These are phyloP conservation scores for Catajapyx aquilonaris DNA, from an alignment of 1,140 invertebrate genomes.

Conservation along the genomic window DNA sequence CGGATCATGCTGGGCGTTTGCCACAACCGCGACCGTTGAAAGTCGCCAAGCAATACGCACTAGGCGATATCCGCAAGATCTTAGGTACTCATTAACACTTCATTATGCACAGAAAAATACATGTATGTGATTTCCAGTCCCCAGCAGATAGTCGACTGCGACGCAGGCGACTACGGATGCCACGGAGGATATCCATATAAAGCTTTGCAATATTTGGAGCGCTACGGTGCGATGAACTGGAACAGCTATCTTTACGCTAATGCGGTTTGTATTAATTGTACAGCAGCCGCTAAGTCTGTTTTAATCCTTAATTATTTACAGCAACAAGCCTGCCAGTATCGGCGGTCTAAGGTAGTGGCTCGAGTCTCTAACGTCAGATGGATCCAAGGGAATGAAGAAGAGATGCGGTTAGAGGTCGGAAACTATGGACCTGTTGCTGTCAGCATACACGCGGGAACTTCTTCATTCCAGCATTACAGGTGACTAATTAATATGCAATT, in stretches of 20 bases:
- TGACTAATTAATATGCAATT: too few species aligned
- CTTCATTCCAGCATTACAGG: conserved; percentile 63
- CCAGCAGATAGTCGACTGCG: conserved; percentile 95
- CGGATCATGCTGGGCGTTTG: conserved; percentile 90
- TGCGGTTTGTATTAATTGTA: conserved; percentile 72
- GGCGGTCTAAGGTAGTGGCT: too few species aligned
- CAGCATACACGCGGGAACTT: conserved; percentile 76
- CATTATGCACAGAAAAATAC: too few species aligned
- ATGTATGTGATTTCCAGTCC: too few species aligned
- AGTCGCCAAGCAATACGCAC: conserved; percentile 80
- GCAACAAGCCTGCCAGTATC: too few species aligned
- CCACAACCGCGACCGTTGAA: conserved; percentile 81
- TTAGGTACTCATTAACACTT: too few species aligned
- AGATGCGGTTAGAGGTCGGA: conserved; percentile 54
- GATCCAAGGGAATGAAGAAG: conserved; percentile 42
- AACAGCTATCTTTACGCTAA: too few species aligned
- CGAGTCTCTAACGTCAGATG: too few species aligned
- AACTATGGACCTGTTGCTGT: conserved; percentile 72
- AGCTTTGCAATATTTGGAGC: too few species aligned
- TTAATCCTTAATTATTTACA: conserved; percentile 62
- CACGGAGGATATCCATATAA: too few species aligned
- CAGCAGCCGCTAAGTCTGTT: conserved; percentile 55
- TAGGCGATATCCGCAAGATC: conserved; percentile 60
- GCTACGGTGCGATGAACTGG: too few species aligned
- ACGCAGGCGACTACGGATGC: conserved; percentile 69